These are phyloP conservation scores for Manacus vitellinus DNA, from an alignment of 2,113 vertebrate genomes.

Conservation along the genomic window DNA sequence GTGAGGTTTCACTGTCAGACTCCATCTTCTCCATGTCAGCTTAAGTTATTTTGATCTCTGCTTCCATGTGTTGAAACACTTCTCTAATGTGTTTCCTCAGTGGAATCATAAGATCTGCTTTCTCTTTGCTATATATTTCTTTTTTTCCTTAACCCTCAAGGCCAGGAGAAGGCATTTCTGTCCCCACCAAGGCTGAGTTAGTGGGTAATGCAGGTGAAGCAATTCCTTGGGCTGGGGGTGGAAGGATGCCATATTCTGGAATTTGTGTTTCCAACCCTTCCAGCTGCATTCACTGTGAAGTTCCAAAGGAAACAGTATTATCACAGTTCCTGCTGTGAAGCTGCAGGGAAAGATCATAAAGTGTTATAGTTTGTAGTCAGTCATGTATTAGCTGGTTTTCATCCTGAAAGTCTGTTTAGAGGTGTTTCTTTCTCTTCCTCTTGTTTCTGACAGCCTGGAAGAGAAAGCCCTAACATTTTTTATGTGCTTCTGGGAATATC, in stretches of 20 bases:
- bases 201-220: neutral
- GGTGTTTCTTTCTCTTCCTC: neutral
- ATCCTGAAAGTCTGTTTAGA: neutral
- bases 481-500: neutral
- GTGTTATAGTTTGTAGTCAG: neutral
- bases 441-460: neutral
- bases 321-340: neutral
- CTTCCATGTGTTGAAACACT: neutral
- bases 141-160: neutral
- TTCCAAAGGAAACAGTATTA: neutral
- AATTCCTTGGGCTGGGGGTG: rapidly evolving
- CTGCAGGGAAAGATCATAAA: neutral
- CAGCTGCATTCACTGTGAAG: neutral
- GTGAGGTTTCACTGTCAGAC: neutral
- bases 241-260: neutral
- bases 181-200: neutral
- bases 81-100: neutral
- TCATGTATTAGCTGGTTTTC: neutral
- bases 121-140: neutral
- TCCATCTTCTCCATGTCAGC: neutral
- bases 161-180: neutral
- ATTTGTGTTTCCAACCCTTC: neutral
- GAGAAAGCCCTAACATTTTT: neutral
- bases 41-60: neutral
- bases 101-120: rapidly evolving